A percentile compares a stretch with the other conserved stretches of the same genome.
Evolutionary conservation across 2,888 invertebrate species (phyloP).

Genomic region (Trisateles emortualis): DNA sequence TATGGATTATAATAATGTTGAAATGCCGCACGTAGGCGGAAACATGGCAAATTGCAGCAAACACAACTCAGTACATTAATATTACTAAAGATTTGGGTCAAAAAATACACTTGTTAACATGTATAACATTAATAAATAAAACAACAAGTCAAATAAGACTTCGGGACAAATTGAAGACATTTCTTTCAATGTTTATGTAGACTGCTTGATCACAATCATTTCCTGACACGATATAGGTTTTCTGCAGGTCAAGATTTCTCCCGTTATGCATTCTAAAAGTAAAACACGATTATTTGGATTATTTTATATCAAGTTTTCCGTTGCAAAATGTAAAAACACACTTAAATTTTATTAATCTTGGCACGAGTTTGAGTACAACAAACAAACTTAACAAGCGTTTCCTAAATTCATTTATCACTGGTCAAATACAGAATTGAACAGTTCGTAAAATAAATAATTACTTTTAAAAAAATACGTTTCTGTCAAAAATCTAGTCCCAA

Average conservation of each 20-base stretch:
- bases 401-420: conserved; percentile 65
- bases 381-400: conserved; percentile 63
- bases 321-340: conserved; percentile 31
- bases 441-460: conserved; percentile 36
- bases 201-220: conserved; percentile 15
- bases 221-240: conserved; percentile 11
- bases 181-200: conserved; percentile 3
- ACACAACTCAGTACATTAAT: conserved; percentile 15
- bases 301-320: conserved; percentile 30
- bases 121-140: conserved; percentile 5
- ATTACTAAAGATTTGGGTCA: conserved; percentile 6
- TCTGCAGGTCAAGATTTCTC: conserved; percentile 13
- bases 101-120: neutral
- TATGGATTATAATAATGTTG: conserved; percentile 53
- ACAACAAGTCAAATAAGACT: neutral
- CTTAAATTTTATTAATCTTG: conserved; percentile 60
- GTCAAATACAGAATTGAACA: conserved; percentile 48
- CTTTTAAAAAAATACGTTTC: conserved; percentile 13
- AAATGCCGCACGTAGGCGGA: conserved; percentile 56
- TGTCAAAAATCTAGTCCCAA: neutral
- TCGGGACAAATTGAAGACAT: neutral
- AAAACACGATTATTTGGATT: conserved; percentile 28
- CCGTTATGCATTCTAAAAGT: conserved; percentile 34
- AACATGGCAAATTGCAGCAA: conserved; percentile 39
- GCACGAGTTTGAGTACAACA: conserved; percentile 63